A percentile compares a stretch with the other conserved stretches of the same genome.
Conservation (phyloP, 2,113 vertebrate genomes). For the Sinocyclocheilus anophthalmus region DNA sequence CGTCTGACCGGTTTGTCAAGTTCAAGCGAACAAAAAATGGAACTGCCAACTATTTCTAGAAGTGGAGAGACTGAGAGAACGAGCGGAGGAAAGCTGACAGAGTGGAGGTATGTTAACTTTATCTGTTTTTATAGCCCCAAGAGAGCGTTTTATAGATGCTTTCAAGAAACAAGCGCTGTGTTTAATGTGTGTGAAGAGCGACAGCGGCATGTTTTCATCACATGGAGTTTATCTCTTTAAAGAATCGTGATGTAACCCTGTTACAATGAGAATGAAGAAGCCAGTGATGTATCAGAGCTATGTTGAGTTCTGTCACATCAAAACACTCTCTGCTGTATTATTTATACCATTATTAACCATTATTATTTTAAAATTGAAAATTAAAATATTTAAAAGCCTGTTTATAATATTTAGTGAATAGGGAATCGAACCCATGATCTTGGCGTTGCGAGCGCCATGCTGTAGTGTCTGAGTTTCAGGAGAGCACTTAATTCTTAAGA, state of each 20-base stretch:
- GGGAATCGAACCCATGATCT: not conserved
- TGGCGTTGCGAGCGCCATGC: not conserved
- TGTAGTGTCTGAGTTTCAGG: too few relatives aligned
- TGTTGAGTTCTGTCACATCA: too few relatives aligned
- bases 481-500: too few relatives aligned
- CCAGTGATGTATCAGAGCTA: too few relatives aligned
- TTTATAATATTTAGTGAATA: too few relatives aligned
- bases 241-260: not conserved
- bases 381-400: too few relatives aligned
- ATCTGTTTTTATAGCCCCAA: not conserved
- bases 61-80: not conserved
- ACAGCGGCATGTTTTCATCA: not conserved
- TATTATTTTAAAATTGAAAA: too few relatives aligned
- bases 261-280: not conserved
- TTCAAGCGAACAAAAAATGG: not conserved
- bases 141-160: not conserved
- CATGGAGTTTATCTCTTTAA: not conserved
- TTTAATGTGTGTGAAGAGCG: not conserved
- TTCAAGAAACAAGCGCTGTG: not conserved
- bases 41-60: slow-evolving; percentile 23
- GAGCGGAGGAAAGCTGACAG: not conserved
- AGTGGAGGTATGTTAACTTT: not conserved
- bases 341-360: too few relatives aligned
- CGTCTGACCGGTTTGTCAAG: slow-evolving; percentile 1
- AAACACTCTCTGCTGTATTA: too few relatives aligned